Percentiles rank a stretch among this genome's conserved stretches.
Conservation (phyloP, 2,888 invertebrate genomes). For the Diachrysia chrysitis region DNA sequence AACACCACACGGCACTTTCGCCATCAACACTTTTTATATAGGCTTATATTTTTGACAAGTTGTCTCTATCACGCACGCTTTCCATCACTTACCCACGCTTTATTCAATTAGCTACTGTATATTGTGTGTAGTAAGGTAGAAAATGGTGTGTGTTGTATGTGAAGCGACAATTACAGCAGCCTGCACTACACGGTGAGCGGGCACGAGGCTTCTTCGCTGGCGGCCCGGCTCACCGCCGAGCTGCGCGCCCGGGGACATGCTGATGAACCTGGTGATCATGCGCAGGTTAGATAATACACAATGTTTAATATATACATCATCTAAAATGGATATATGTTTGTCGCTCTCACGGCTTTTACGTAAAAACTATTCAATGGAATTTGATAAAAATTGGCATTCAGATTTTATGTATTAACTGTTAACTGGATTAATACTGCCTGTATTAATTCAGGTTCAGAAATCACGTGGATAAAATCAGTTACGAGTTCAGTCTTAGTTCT, state of each 20-base stretch:
- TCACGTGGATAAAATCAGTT: too few species aligned
- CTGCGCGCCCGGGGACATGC: slow-evolving; percentile 79
- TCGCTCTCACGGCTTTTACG: too few species aligned
- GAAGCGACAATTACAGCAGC: slow-evolving; percentile 72
- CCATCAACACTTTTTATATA: too few species aligned
- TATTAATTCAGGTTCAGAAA: too few species aligned
- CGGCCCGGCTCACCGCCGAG: slow-evolving; percentile 92
- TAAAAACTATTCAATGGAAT: not conserved
- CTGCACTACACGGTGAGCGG: slow-evolving; percentile 93
- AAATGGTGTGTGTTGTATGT: slow-evolving; percentile 4
- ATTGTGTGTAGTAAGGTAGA: not conserved
- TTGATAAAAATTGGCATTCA: not conserved
- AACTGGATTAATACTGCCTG: too few species aligned
- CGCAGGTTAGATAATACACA: slow-evolving; percentile 72
- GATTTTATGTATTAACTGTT: too few species aligned
- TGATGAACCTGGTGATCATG: slow-evolving; percentile 63
- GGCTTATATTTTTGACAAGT: too few species aligned
- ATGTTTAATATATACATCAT: too few species aligned
- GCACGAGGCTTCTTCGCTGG: slow-evolving; percentile 93
- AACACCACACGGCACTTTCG: too few species aligned
- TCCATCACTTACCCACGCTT: not conserved
- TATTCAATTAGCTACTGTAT: not conserved
- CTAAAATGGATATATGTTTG: too few species aligned
- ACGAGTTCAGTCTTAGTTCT: too few species aligned
- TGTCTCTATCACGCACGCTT: not conserved